phyloP scores from a whole-genome alignment of 2,888 invertebrate genomes.

The Cantharis flavilabris region DNA sequence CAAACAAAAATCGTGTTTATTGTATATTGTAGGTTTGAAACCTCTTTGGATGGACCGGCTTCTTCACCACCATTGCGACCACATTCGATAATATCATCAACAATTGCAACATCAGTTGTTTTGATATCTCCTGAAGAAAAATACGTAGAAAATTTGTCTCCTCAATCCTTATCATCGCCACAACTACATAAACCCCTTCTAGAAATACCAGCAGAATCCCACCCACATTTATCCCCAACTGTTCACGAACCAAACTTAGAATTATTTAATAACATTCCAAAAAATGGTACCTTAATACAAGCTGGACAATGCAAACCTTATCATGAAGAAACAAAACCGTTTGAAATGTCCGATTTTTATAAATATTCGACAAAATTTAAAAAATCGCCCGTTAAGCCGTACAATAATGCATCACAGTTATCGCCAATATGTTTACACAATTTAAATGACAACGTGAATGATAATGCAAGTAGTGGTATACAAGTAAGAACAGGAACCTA shows the following conservation, averaged over 20 bases:
- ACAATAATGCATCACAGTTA: conserved; percentile 14
- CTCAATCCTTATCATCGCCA: conserved; percentile 35
- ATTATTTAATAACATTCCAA: conserved; percentile 69
- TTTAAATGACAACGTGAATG: conserved; percentile 17
- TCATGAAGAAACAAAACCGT: conserved; percentile 93
- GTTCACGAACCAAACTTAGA: conserved; percentile 48
- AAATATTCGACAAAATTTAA: conserved; percentile 95
- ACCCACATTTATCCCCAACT: conserved; percentile 48
- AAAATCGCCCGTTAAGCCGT: conserved; percentile 55
- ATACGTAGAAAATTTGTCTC: conserved; percentile 30
- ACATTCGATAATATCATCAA: conserved; percentile 41
- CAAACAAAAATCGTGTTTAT: neutral
- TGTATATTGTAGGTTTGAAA: conserved; percentile 43
- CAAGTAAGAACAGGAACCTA: conserved; percentile 46
- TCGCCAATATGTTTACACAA: conserved; percentile 21
- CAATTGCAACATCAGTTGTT: conserved; percentile 36
- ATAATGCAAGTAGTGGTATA: conserved; percentile 33
- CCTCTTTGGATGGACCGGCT: conserved; percentile 52
- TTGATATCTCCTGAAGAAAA: conserved; percentile 38
- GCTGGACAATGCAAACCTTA: conserved; percentile 90
- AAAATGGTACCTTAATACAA: conserved; percentile 83
- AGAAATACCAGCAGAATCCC: conserved; percentile 55
- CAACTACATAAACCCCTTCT: conserved; percentile 45
- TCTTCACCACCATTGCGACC: conserved; percentile 38
- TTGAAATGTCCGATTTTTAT: conserved; percentile 97